Conservation (phyloP, 2,797 vertebrate genomes). For the Pangasius larnaudii region DNA sequence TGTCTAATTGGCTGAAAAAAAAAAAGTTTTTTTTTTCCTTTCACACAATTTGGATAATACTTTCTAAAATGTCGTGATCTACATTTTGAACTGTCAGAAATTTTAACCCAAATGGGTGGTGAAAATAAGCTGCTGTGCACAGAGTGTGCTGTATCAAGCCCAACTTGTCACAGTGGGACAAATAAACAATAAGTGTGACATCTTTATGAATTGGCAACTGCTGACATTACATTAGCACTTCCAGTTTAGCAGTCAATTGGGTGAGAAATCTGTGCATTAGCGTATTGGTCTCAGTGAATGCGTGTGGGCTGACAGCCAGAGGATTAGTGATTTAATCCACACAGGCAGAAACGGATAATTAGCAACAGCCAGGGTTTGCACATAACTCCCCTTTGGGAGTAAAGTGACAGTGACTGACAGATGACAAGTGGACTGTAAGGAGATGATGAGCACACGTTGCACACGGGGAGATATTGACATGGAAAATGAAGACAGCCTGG, state of each 20-base stretch:
- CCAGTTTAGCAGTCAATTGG: conserved; percentile 30
- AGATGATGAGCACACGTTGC: conserved; percentile 1
- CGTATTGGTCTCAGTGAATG: conserved; percentile 20
- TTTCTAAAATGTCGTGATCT: conserved; percentile 10
- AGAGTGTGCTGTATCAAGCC: background rate
- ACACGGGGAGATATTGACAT: conserved; percentile 22
- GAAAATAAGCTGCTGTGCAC: background rate
- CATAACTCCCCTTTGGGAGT: conserved; percentile 8
- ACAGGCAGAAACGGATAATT: conserved; percentile 23
- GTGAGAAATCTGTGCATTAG: conserved; percentile 43
- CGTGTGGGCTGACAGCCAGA: conserved; percentile 36
- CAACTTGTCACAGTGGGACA: background rate
- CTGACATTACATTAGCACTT: conserved; percentile 14
- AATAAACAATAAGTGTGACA: background rate
- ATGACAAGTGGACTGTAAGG: conserved; percentile 21
- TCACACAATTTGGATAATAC: conserved; percentile 30
- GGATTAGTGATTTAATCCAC: conserved; percentile 49
- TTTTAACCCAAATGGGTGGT: conserved; percentile 6
- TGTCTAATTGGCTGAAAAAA: conserved; percentile 44
- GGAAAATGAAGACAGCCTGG: conserved; percentile 20
- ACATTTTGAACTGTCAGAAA: conserved; percentile 31
- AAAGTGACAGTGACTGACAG: conserved; percentile 21
- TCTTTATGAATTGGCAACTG: background rate
- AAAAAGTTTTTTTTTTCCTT: conserved; percentile 3
- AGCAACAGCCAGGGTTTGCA: conserved; percentile 4